Conservation (phyloP, 2,797 vertebrate species). For the Pristis pectinata region DNA sequence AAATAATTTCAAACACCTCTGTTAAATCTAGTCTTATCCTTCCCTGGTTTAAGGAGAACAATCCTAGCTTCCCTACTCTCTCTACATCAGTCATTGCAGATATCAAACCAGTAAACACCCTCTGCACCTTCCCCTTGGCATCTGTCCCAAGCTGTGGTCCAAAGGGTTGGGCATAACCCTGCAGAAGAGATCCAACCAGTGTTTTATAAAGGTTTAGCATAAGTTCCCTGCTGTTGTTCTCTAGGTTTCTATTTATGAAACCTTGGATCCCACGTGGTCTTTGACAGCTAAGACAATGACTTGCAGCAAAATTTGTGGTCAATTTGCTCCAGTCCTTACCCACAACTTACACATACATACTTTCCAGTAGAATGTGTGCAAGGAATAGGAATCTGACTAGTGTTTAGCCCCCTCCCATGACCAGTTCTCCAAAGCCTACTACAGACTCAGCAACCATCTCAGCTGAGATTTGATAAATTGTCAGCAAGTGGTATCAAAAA, state of each 20-base stretch:
- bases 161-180: background rate
- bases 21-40: background rate
- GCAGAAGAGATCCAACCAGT: background rate
- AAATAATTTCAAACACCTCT: background rate
- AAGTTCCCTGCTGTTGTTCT: background rate
- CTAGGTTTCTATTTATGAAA: background rate
- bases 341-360: background rate
- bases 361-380: background rate
- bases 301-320: background rate
- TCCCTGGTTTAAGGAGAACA: background rate
- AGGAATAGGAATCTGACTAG: background rate
- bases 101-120: background rate
- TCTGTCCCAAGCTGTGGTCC: background rate
- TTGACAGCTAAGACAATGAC: background rate
- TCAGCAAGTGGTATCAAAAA: background rate
- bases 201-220: background rate
- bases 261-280: background rate
- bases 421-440: background rate
- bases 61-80: background rate
- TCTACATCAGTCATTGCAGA: background rate
- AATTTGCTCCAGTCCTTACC: background rate
- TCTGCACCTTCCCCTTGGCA: background rate
- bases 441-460: background rate
- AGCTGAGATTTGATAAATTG: background rate
- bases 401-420: background rate